Evolutionary conservation across 2,113 vertebrate genomes (phyloP), one percentile per base, ranked within the genome.

Genomic region (Gobiocypris rarus): DNA sequence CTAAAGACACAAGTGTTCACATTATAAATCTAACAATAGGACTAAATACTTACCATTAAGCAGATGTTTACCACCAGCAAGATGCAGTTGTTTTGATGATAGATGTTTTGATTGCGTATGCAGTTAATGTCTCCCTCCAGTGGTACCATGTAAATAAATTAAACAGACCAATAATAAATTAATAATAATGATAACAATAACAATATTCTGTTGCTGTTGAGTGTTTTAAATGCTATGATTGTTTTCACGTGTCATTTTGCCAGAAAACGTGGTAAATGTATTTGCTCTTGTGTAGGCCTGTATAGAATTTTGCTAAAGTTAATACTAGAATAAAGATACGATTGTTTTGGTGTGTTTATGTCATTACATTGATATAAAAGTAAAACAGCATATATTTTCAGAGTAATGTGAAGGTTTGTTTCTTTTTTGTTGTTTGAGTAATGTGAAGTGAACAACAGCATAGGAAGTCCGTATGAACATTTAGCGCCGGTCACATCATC

Each of bases 121-220:
- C 17, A 8, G 50, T 52, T 58, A 78, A 78, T 78, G 56, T 78
- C 76, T 78, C 76, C 76, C 76, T 19, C 76, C 14, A 26, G 76
- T 61, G 75, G 75, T 26, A 45, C 9, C 3, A 6, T 0, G 6
- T 7, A 38, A 3, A 34, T 1, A 7, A 6, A 74, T 9, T 17
- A 17, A 17, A 34, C 17, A 9, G 1, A 34, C 31, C 7, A 4
- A 15, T 0, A 5, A 48, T 48, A 14, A 48, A 13, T 9, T 43
- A 43, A 45, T 45, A 45, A 41, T 41, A 43, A n/a, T n/a, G n/a
- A 43, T 3, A 31, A 48, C 4, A 48, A 48, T 48, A 48, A 3
- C 13, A 13, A 48, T 48, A 1, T 14, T 14, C 1, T 15, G 5
- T 5, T 5, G 38, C 7, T 38, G 38, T n/a, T 22, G 52, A 17